phyloP scores from a whole-genome alignment of 2,888 invertebrate species.

The Ichneumon xanthorius region DNA sequence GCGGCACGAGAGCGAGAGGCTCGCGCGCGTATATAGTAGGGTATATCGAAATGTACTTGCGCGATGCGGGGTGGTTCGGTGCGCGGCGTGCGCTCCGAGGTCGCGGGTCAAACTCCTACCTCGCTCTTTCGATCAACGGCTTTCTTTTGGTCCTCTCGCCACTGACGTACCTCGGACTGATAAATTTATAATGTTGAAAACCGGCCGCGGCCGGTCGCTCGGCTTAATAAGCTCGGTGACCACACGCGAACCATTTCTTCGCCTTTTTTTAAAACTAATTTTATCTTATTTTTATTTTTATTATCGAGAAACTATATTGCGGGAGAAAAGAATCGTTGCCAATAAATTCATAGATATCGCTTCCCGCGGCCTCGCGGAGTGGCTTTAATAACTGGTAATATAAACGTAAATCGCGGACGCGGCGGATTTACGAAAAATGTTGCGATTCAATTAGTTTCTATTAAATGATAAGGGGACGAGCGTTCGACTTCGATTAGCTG shows the following conservation, averaged over 20 bases:
- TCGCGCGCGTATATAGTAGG: conserved; percentile 22
- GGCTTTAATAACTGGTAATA: conserved; percentile 8
- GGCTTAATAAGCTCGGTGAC: conserved; percentile 79
- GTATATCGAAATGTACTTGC: conserved; percentile 82
- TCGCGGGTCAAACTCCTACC: conserved; percentile 79
- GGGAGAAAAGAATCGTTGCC: not conserved
- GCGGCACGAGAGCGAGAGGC: conserved; percentile 81
- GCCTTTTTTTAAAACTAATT: not conserved
- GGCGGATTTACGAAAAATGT: not conserved
- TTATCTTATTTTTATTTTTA: conserved; percentile 12
- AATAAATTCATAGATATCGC: conserved; percentile 20
- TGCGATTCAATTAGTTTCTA: not conserved
- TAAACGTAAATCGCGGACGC: not conserved
- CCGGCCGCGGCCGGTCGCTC: conserved; percentile 62
- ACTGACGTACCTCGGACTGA: conserved; percentile 75
- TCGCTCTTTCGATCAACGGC: conserved; percentile 83
- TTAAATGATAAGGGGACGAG: not conserved
- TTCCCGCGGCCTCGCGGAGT: conserved; percentile 18
- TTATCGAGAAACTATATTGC: conserved; percentile 15
- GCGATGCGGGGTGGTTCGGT: conserved; percentile 33
- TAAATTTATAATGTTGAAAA: conserved; percentile 82
- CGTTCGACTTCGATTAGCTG: too few relatives aligned
- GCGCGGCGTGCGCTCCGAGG: conserved; percentile 73
- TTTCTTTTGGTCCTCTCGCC: conserved; percentile 79
- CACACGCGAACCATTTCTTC: conserved; percentile 75